Evolutionary conservation across 2,888 invertebrate species (phyloP), one percentile per base, ranked within the genome.

Genomic region (Euproctis similis): DNA sequence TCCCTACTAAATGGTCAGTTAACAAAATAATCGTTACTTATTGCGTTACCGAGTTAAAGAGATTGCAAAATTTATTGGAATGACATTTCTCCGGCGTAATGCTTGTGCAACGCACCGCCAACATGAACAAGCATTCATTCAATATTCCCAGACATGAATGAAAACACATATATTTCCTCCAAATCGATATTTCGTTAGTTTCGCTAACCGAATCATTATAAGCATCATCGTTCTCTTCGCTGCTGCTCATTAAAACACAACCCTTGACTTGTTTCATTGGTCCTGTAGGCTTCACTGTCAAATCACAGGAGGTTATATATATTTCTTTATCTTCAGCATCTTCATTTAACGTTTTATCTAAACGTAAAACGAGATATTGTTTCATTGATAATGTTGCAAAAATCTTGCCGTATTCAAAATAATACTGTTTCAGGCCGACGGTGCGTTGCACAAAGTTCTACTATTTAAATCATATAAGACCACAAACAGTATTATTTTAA

Each of bases 31-130:
- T n/a, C n/a, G n/a, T n/a, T n/a, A n/a, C n/a, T n/a, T n/a, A n/a
- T n/a, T n/a, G n/a, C n/a, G n/a, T n/a, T 58, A 80, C 77, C 78
- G 51, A 53, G 33, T 78, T 68, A 30, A 74, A 24, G 20, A 63
- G 58, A 38, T 37, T 27, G 56, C 80, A 80, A 36, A 61, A 55
- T 31, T 28, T 46, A 54, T 50, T 61, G 4, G 51, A 45, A 27
- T 59, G 45, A 55, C 57, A 73, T 28, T 33, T 46, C 13, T 54
- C 47, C 8, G 75, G 72, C 6, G 59, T 42, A 20, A 54, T 30
- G 40, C 58, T 71, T 53, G 67, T 64, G 58, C 71, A 81, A 74
- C 69, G 70, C 70, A 81, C 78, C 55, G 75, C 66, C 60, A 73
- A 56, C 39, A 50, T 46, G 73, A 76, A 81, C 4, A 67, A 17